Evolutionary conservation across 2,113 vertebrate genomes (phyloP).

Genomic region (Amphilophus citrinellus): DNA sequence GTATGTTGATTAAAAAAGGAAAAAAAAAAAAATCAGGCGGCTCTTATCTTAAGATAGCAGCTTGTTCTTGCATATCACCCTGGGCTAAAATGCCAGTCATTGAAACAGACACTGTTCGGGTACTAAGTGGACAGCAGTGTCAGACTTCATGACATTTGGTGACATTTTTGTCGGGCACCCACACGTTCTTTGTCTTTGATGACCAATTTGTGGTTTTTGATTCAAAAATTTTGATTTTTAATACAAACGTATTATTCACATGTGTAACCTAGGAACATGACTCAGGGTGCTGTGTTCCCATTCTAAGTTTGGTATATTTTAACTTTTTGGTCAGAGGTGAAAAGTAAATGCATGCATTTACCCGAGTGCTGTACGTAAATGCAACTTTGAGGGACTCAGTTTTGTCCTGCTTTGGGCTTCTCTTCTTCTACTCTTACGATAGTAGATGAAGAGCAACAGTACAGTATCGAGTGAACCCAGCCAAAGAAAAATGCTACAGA

Average conservation of each 20-base stretch:
- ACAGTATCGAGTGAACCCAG: background rate
- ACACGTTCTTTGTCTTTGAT: background rate
- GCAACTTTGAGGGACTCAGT: background rate
- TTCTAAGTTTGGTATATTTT: background rate
- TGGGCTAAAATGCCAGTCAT: conserved; percentile 65
- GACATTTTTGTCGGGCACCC: conserved; percentile 54
- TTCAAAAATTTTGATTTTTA: fast-evolving
- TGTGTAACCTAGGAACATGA: background rate
- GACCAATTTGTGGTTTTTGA: background rate
- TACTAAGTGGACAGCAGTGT: conserved; percentile 33
- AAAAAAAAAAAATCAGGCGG: background rate
- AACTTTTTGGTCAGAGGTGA: background rate
- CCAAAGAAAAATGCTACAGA: background rate
- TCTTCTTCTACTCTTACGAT: background rate
- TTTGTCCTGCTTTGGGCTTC: background rate
- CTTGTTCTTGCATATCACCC: conserved; percentile 32
- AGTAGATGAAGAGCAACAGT: background rate
- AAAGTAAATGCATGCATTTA: background rate
- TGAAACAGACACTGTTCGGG: conserved; percentile 28
- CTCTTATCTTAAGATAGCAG: conserved; percentile 54
- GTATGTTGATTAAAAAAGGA: conserved; percentile 21
- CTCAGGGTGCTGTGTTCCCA: background rate
- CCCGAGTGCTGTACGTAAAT: background rate
- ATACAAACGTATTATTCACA: background rate
- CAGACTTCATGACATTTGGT: conserved; percentile 69